Evolutionary conservation across 1,140 invertebrate genomes (phyloP), one percentile per base, ranked within the genome.

Genomic region (Samia ricini): DNA sequence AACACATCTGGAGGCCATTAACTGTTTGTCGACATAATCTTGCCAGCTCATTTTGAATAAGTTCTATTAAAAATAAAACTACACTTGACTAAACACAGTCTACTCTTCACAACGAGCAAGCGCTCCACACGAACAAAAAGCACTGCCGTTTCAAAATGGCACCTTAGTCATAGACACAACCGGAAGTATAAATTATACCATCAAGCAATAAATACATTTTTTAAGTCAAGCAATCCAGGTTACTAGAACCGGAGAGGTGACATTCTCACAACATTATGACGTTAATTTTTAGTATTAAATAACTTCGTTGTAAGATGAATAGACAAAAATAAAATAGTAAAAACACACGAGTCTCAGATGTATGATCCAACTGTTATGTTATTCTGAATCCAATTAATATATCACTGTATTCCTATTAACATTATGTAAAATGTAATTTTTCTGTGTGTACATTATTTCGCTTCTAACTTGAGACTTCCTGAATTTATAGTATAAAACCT

Each of bases 21-120:
- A 95, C 93, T 98, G 97, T 93, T 97, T 98, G 93, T 98, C 97
- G 89, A 98, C 96, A 93, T 98, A 98, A 95, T 97, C 96, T 95
- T 98, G 97, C 97, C 97, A 98, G 94, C 96, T 98, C 97, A 98
- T 98, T 83, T 84, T 90, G 88, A 83, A 79, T 79, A 72, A 85
- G 85, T 88, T 90, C 88, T 77, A 83, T 81, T 85, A 81, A 81
- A 71, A 88, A 85, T 89, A 88, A 85, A 90, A 88, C 88, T 90
- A 88, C 82, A 88, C 85, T 88, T 85, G 76, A 76, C 83, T 86
- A 87, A 84, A 79, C 82, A 85, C 81, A 81, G 82, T 83, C 72
- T 79, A 77, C 77, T 79, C 84, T 73, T 77, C 82, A 83, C 85
- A 87, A 83, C 87, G 85, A 90, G 85, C 85, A 79, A 88, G 77